Evolutionary conservation across 64 coral and sea anemone genomes (phyloP), one percentile per base, ranked within the genome.

Genomic region (Cladopsammia gracilis): DNA sequence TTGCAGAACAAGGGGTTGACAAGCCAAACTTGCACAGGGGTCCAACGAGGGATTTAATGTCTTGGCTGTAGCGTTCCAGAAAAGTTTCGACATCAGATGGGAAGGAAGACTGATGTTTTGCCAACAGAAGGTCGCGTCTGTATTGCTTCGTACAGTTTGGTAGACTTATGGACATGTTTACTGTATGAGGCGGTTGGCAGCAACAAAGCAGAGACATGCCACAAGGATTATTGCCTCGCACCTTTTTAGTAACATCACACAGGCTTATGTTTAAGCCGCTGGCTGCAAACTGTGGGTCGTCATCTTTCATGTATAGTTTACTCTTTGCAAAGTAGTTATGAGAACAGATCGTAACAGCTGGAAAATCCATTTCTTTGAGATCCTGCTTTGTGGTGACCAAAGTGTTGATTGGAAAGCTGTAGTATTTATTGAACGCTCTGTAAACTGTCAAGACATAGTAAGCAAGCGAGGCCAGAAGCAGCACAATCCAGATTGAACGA

Each of bases 321-420:
- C 43, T 67, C 50, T n/a, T 67, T 1, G 60, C 60, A 26, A 89
- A 89, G 20, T 76, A 46, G 52, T 89, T 94, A 14, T 62, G 73
- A 50, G 77, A 70, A 22, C 92, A 94, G 50, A 94, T 67, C 16
- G 92, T 89, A 34, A 94, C 86, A 62, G 92, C 92, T 11, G 92
- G 92, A 64, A 94, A 94, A 8, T 71, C 47, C 77, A 89, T 83
- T 15, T 61, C 24, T n/a, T 19, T 73, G 7, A 53, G 19, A 54
- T 71, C 25, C 15, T 56, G 53, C 5, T 83, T 45, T 22, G n/a
- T 83, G 71, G 77, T 70, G 50, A 83, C 12, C n/a, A 80, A 64
- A 22, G 92, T 89, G 3, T 78, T 94, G 53, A 94, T 89, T 42
- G 92, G 92, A 75, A 43, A 81, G 19, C 50, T 82, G 77, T 75